Percentiles rank a stretch among this genome's conserved stretches.
Evolutionary conservation across 2,888 invertebrate species (phyloP).

Genomic region (Mythimna vitellina): DNA sequence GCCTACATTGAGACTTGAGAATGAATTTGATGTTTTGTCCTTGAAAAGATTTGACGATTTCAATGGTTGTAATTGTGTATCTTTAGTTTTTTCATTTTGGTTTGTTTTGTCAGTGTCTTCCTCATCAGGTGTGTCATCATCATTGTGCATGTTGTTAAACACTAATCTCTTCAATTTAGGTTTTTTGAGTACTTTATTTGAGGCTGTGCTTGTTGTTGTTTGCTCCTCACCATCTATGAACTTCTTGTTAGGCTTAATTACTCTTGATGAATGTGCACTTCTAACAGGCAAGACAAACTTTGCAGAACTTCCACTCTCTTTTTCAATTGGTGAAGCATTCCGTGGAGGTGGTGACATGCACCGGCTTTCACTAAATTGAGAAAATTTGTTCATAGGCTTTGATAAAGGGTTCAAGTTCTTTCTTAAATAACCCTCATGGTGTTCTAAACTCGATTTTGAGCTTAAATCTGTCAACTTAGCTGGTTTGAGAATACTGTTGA

Average conservation of each 20-base stretch:
- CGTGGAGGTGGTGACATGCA: slow-evolving; percentile 87
- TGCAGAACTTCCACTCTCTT: slow-evolving; percentile 78
- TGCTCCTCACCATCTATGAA: slow-evolving; percentile 93
- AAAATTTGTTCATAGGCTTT: slow-evolving; percentile 87
- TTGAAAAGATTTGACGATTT: slow-evolving; percentile 84
- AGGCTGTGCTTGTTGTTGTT: slow-evolving; percentile 72
- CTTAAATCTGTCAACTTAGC: slow-evolving; percentile 92
- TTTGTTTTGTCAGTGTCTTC: slow-evolving; percentile 78
- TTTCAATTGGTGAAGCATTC: slow-evolving; percentile 82
- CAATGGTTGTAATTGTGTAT: slow-evolving; percentile 75
- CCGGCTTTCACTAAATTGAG: slow-evolving; percentile 85
- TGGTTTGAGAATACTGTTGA: slow-evolving; percentile 91
- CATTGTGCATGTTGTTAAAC: slow-evolving; percentile 85
- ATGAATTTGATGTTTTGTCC: slow-evolving; percentile 85
- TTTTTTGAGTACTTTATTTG: slow-evolving; percentile 87
- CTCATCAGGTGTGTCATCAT: slow-evolving; percentile 76
- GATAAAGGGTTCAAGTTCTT: slow-evolving; percentile 87
- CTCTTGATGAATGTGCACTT: slow-evolving; percentile 96
- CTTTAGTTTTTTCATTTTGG: slow-evolving; percentile 79
- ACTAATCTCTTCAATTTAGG: slow-evolving; percentile 87
- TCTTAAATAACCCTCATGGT: slow-evolving; percentile 87
- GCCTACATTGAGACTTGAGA: slow-evolving; percentile 78
- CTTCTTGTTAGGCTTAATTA: slow-evolving; percentile 96
- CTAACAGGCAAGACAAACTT: slow-evolving; percentile 95
- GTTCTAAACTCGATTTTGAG: slow-evolving; percentile 89